These are phyloP conservation scores for Eumaeus atala DNA, from an alignment of 1,140 invertebrate genomes.

Conservation along the genomic window DNA sequence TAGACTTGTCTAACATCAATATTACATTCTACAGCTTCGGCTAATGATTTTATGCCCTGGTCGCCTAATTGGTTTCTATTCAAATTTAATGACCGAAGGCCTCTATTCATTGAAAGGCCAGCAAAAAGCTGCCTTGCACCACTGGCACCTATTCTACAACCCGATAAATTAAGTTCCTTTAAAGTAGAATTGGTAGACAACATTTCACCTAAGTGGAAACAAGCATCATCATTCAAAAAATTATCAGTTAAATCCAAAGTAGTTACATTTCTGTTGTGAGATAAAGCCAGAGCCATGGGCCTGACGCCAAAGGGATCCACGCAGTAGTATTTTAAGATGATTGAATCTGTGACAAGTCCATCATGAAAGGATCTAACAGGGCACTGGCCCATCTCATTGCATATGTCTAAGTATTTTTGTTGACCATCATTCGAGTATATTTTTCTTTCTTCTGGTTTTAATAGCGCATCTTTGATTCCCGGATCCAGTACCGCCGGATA, in stretches of 20 bases:
- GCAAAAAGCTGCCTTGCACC: slow-evolving; percentile 46
- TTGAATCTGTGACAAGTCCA: slow-evolving; percentile 43
- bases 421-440: slow-evolving; percentile 57
- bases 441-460: slow-evolving; percentile 44
- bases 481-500: slow-evolving; percentile 69
- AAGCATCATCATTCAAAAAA: slow-evolving; percentile 55
- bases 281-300: slow-evolving; percentile 55
- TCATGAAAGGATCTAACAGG: slow-evolving; percentile 53
- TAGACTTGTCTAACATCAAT: slow-evolving; percentile 47
- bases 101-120: slow-evolving; percentile 38
- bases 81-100: slow-evolving; percentile 49
- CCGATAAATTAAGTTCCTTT: slow-evolving; percentile 53
- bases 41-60: slow-evolving; percentile 44
- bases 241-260: slow-evolving; percentile 62
- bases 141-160: slow-evolving; percentile 61
- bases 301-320: slow-evolving; percentile 54
- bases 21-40: slow-evolving; percentile 42
- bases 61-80: slow-evolving; percentile 60
- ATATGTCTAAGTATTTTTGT: slow-evolving; percentile 56
- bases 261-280: slow-evolving; percentile 52
- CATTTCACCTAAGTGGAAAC: slow-evolving; percentile 60
- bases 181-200: slow-evolving; percentile 54
- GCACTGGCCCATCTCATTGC: slow-evolving; percentile 57
- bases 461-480: slow-evolving; percentile 61
- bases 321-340: slow-evolving; percentile 68